phyloP scores from a whole-genome alignment of 2,888 invertebrate species.

The Syrista parreyssii region DNA sequence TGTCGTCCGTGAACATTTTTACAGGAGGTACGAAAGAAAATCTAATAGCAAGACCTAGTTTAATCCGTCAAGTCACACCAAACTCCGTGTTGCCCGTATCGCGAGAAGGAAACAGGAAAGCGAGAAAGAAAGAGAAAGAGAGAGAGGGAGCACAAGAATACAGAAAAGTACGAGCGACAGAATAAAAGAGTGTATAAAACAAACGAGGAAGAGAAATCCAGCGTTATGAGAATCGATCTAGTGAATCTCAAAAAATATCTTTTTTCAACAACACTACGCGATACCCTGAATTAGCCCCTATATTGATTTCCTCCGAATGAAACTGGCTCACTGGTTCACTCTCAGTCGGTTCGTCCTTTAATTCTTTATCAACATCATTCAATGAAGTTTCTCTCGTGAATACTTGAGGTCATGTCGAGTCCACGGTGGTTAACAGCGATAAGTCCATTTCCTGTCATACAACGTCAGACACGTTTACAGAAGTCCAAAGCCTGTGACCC shows the following conservation, averaged over 20 bases:
- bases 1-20: constrained; percentile 23
- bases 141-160: too few species aligned
- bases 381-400: background rate
- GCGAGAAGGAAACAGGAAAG: background rate
- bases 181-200: too few species aligned
- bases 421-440: constrained; percentile 22
- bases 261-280: background rate
- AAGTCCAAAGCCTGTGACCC: background rate
- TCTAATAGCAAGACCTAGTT: background rate
- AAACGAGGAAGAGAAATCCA: background rate
- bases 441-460: constrained; percentile 14
- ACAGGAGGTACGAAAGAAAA: constrained; percentile 26
- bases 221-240: background rate
- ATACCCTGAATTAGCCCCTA: background rate
- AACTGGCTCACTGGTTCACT: background rate
- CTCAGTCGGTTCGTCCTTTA: background rate
- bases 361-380: background rate
- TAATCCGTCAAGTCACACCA: background rate
- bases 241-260: background rate
- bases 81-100: background rate
- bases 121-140: background rate
- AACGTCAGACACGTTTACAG: background rate
- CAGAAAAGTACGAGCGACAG: too few species aligned
- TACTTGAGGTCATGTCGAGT: background rate
- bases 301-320: background rate